Evolutionary conservation across 2,888 invertebrate species (phyloP), one percentile per base, ranked within the genome.

Genomic region (Drosophila cyrtoloma): DNA sequence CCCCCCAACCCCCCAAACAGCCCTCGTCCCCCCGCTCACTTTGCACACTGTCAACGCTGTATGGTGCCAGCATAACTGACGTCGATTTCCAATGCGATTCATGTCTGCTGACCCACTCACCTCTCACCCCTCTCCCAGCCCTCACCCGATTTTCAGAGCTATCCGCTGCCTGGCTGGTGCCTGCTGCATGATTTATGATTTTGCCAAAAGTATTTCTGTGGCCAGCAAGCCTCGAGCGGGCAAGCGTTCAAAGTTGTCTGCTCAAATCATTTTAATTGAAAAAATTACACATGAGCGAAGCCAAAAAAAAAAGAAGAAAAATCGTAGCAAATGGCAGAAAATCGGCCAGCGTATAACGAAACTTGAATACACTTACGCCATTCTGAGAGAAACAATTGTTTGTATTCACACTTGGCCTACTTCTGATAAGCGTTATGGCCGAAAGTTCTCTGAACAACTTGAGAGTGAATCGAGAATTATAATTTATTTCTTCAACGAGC

Each of bases 271-370:
- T 91, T 91, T 91, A 91, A 91, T 91, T 91, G 91, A 90, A 91
- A 91, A 91, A 91, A 91, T 91, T 90, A 90, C 91, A 91, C 91
- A 91, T 91, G 84, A 91, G 86, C 90, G 88, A 81, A 86, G 91
- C 83, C 82, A 74, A 63, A 75, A 77, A 75, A 66, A 72, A 59
- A 55, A 59, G 53, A 67, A 72, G 68, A 44, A 58, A 63, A 53
- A n/a, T 28, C 33, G 32, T 47, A 37, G 47, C 37, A 50, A 68
- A 68, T 57, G 32, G 32, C 30, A 5, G 1, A 42, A 64, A 66
- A 67, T 56, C 50, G 44, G 14, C 26, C 22, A n/a, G 19, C 30
- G 19, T n/a, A 61, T n/a, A 57, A 55, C 58, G 71, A 66, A 28
- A 0, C 0, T 3, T 1, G 1, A 42, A 79, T 79, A 37, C 77